Evolutionary conservation across 2,797 vertebrate species (phyloP), one percentile per base, ranked within the genome.

Genomic region (Lacerta viridis): DNA sequence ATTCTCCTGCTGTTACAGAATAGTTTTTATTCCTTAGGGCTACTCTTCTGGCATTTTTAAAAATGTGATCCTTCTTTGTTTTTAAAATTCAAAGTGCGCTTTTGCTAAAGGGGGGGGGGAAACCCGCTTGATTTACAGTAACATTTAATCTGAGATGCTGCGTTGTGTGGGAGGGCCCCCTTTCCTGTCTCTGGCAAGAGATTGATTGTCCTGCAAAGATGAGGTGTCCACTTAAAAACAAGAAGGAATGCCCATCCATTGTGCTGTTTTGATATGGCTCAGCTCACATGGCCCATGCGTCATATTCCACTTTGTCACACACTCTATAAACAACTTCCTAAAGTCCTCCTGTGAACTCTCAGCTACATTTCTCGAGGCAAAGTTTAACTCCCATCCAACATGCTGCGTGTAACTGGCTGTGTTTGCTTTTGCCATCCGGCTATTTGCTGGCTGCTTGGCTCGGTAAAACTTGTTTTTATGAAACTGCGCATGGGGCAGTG

Each of bases 281-380:
- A 61, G 29, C 7, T 36, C 71, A 76, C 39, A 29, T 68, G 69
- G 68, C 25, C 72, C 18, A 20, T 72, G 78, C 41, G 66, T 74
- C 50, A 74, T 41, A 23, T 61, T 46, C 69, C 50, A 29, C 36
- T 72, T 72, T n/a, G 46, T 74, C 55, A 80, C 1, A 20, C 27
- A 68, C 29, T 78, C 75, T 36, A 27, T 76, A 84, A 84, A 41
- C 71, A 61, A 4, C 79, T 33, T n/a, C 8, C 79, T 3, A 29
- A 20, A 75, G 84, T 69, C 75, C 84, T 76, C 27, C 11, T 20
- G 55, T 64, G 72, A 85, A 77, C 84, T 66, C 36, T 66, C 59
- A n/a, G n/a, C 72, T 61, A 15, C 75, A n/a, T 79, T 79, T 27
- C 43, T 55, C 64, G 39, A 79, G 84, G 18, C n/a, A 18, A 43